A percentile compares a stretch with the other conserved stretches of the same genome.
phyloP scores from a whole-genome alignment of 2,113 vertebrate species.

The Uropsilus gracilis region DNA sequence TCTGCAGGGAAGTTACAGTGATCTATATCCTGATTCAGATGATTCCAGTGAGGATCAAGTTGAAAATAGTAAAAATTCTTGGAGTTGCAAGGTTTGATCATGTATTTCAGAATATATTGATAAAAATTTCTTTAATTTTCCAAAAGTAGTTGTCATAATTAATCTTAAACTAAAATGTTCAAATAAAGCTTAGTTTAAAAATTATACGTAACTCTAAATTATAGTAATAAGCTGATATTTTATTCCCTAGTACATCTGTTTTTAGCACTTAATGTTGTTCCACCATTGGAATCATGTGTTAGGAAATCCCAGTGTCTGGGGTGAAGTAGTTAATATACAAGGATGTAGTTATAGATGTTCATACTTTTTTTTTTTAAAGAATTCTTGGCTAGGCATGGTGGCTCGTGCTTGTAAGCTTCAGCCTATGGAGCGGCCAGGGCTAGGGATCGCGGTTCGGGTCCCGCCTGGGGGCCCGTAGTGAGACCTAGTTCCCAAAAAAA shows the following conservation, averaged over 20 bases:
- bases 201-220: neutral
- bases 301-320: neutral
- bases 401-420: no score
- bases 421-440: no score
- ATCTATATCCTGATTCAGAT: conserved; percentile 98
- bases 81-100: conserved; percentile 97
- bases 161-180: neutral
- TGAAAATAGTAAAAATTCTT: conserved; percentile 99
- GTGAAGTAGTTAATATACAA: conserved; percentile 15
- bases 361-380: neutral
- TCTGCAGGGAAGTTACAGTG: conserved; percentile 96
- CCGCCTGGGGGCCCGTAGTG: no score
- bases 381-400: no score
- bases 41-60: conserved; percentile 99
- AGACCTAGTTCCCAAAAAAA: no score
- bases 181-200: conserved; percentile 15
- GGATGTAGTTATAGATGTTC: conserved; percentile 1
- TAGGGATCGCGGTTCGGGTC: no score
- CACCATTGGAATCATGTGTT: conserved; percentile 29
- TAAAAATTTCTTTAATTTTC: neutral
- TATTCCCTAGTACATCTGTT: neutral
- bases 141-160: neutral
- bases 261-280: neutral
- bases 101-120: neutral
- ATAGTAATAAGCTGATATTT: neutral